Conservation (phyloP, 2,113 vertebrate species). For the Pelecanoides urinatrix region DNA sequence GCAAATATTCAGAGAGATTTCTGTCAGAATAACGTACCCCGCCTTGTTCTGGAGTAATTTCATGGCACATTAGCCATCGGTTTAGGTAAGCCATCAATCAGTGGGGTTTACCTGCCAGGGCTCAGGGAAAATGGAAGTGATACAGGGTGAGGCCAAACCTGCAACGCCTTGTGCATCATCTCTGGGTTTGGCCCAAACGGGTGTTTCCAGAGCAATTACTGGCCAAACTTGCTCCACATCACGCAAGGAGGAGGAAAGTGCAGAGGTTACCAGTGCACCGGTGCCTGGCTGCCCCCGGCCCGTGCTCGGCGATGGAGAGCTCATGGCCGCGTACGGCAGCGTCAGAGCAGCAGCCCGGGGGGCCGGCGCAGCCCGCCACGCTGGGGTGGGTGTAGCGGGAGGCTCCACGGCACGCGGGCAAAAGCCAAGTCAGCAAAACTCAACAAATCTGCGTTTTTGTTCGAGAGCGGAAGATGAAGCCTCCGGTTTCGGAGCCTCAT, state of each 20-base stretch:
- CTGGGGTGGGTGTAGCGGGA: rapidly evolving
- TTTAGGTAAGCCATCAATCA: not conserved
- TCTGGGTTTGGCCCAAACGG: not conserved
- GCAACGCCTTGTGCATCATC: not conserved
- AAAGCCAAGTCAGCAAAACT: not conserved
- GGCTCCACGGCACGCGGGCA: not conserved
- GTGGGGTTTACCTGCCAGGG: not conserved
- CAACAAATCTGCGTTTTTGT: not conserved
- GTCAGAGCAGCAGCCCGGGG: too few relatives aligned
- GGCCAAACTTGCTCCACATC: not conserved
- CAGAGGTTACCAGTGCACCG: rapidly evolving
- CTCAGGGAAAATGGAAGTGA: not conserved
- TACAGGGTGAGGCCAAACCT: not conserved
- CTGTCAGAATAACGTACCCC: not conserved
- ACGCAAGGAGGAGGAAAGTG: rapidly evolving
- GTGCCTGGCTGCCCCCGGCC: not conserved
- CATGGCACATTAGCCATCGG: not conserved
- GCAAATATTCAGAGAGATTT: not conserved
- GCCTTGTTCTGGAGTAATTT: conserved; percentile 6
- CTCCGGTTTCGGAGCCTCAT: not conserved
- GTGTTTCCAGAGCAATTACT: not conserved
- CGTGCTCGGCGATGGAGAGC: rapidly evolving
- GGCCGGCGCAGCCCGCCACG: rapidly evolving
- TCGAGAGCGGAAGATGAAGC: conserved; percentile 7
- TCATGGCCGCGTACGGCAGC: rapidly evolving